Evolutionary conservation across 2,797 vertebrate genomes (phyloP), one percentile per base, ranked within the genome.

Genomic region (Sebastes nivosus): DNA sequence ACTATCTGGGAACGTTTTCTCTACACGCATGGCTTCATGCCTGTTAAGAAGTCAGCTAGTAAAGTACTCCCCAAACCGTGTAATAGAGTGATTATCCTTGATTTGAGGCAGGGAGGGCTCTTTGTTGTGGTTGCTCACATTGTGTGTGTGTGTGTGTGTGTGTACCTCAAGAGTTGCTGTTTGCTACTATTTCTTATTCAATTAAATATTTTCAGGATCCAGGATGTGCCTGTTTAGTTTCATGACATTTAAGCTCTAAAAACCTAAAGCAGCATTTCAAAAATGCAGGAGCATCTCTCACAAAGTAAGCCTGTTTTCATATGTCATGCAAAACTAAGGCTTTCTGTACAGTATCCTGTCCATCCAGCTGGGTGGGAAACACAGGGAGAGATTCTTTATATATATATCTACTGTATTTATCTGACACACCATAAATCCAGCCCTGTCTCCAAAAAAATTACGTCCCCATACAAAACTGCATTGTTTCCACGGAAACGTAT

Each of bases 21-120:
- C 60, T 57, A 6, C 61, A 78, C 24, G 12, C 20, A 50, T 84
- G 55, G 24, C 65, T 73, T 80, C 29, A n/a, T 57, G 52, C 10
- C 25, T 8, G 27, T 54, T 63, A 29, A 55, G 22, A 52, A 69
- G 42, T 30, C 59, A 25, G 63, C 38, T 9, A 34, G 30, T 65
- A 36, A 42, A 36, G n/a, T 18, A 11, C 30, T 9, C 24, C 10
- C 6, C 5, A 55, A 72, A 69, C 7, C 6, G 5, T 69, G 61
- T 34, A 50, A 75, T 27, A 25, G 60, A 60, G 57, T 30, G 66
- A 67, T 78, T 77, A 6, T 55, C 24, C n/a, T 46, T 59, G 32
- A 71, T 81, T 81, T 61, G 68, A 66, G 22, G 54, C 52, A 50
- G 8, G 6, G 25, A 9, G 32, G 7, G 2, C 6, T 27, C 76